Evolutionary conservation across 2,113 vertebrate species (phyloP).

Genomic region (Nicator chloris): DNA sequence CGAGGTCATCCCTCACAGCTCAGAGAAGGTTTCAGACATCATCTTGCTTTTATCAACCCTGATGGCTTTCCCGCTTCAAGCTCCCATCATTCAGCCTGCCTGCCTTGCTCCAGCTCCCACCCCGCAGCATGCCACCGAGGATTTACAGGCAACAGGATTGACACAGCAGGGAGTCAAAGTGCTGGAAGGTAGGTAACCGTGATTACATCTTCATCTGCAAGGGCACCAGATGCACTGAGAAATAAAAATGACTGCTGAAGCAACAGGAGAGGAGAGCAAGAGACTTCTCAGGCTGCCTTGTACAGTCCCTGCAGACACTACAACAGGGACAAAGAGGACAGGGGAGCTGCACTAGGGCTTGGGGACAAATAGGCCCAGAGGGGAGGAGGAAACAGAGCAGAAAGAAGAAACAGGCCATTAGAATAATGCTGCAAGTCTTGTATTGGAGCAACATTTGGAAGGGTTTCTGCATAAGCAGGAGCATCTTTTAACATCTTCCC

Average conservation of each 20-base stretch:
- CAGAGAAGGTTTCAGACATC: neutral
- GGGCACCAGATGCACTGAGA: neutral
- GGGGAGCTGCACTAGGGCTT: neutral
- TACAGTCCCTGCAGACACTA: neutral
- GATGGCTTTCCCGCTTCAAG: neutral
- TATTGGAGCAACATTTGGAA: neutral
- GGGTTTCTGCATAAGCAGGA: neutral
- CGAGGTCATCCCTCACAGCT: accelerated
- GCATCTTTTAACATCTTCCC: neutral
- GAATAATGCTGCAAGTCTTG: neutral
- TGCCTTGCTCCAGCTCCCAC: neutral
- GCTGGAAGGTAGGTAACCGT: neutral
- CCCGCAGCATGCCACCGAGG: neutral
- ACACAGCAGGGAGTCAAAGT: neutral
- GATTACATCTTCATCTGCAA: neutral
- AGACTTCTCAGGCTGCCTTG: neutral
- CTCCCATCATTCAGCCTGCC: neutral
- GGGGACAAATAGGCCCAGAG: neutral
- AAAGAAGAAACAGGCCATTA: neutral
- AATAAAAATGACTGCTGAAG: neutral
- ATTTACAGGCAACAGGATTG: neutral
- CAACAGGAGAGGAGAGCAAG: neutral
- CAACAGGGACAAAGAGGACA: neutral
- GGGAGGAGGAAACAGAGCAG: neutral
- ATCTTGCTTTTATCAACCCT: neutral